Percentiles rank a stretch among this genome's conserved stretches.
These are phyloP conservation scores for Scolopax mira DNA, from an alignment of 2,113 vertebrate genomes.

Conservation along the genomic window DNA sequence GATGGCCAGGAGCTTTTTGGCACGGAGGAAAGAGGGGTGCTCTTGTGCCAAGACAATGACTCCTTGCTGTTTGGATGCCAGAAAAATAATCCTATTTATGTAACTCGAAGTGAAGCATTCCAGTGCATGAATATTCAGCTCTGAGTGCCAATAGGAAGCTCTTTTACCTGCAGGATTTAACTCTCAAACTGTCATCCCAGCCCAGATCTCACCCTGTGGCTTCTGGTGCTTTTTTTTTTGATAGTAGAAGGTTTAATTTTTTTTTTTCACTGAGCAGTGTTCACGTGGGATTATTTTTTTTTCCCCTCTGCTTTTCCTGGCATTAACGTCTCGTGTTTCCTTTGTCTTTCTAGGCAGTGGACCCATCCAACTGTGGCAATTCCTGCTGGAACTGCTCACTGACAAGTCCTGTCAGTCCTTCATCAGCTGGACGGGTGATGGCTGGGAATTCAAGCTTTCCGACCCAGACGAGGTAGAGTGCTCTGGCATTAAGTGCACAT, in stretches of 20 bases:
- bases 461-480: conserved; percentile 95
- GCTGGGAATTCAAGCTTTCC: conserved; percentile 99
- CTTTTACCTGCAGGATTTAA: background rate
- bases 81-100: conserved; percentile 57
- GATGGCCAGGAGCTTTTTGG: conserved; percentile 30
- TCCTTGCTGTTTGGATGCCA: background rate
- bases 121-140: background rate
- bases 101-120: conserved; percentile 4
- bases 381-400: conserved; percentile 95
- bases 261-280: background rate
- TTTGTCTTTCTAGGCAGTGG: conserved; percentile 87
- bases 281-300: background rate
- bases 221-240: background rate
- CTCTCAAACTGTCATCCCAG: background rate
- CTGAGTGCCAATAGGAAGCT: background rate
- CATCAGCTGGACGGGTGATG: conserved; percentile 99
- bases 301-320: background rate
- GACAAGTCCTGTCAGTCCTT: conserved; percentile 99
- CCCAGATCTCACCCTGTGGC: background rate
- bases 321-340: background rate
- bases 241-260: background rate
- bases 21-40: background rate
- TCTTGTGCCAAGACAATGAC: conserved; percentile 3
- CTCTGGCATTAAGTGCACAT: background rate
- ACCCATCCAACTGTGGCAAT: conserved; percentile 99